Evolutionary conservation across 2,888 invertebrate species (phyloP).

Genomic region (Andrena bicolor): DNA sequence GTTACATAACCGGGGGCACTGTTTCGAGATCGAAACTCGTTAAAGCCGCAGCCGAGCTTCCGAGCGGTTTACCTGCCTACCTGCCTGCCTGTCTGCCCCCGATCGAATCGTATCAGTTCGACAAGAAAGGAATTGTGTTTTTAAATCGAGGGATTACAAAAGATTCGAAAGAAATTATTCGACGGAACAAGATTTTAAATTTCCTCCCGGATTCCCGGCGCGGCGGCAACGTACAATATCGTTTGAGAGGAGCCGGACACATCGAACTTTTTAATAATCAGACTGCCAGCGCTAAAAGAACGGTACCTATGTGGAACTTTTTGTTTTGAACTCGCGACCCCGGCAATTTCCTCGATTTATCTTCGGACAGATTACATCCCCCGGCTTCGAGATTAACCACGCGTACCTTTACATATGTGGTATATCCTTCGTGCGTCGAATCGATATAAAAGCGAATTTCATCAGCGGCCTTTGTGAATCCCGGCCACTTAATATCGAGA

Average conservation of each 20-base stretch:
- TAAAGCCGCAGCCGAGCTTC: constrained; percentile 11
- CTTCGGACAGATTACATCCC: constrained; percentile 10
- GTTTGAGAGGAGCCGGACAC: background rate
- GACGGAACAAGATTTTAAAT: background rate
- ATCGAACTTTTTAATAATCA: constrained; percentile 35
- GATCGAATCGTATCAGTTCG: constrained; percentile 13
- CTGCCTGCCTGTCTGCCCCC: background rate
- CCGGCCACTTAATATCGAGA: constrained; percentile 16
- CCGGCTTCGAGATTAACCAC: constrained; percentile 1
- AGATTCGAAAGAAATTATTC: constrained; percentile 23
- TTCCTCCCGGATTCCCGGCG: background rate
- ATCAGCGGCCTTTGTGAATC: background rate
- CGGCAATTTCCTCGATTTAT: constrained; percentile 28
- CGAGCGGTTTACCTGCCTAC: background rate
- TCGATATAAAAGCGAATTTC: constrained; percentile 2
- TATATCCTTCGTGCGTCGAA: background rate
- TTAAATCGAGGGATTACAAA: constrained; percentile 14
- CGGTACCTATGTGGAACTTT: background rate
- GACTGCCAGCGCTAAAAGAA: constrained; percentile 2
- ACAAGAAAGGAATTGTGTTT: constrained; percentile 19
- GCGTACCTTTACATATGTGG: background rate
- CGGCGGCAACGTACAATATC: background rate
- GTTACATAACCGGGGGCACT: constrained; percentile 16
- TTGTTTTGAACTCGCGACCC: background rate
- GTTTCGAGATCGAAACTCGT: constrained; percentile 37